Conservation (phyloP, 2,113 vertebrate species). For the Falco punctatus region DNA sequence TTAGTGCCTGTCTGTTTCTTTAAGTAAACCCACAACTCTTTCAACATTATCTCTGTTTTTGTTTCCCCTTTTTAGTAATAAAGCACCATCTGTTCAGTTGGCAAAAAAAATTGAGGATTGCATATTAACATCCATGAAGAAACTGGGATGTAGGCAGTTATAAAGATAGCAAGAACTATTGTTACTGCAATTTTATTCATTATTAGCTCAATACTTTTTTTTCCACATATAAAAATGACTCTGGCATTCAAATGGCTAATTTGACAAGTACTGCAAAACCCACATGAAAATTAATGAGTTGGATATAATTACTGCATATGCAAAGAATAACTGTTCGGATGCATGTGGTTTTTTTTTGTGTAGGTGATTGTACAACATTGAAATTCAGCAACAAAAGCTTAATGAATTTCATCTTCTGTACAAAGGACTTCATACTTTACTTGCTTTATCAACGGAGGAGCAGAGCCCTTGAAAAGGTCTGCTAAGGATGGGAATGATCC, state of each 20-base stretch:
- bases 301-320: neutral
- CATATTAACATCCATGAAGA: neutral
- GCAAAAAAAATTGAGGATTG: neutral
- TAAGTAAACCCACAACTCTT: neutral
- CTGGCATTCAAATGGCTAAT: slow-evolving; percentile 24
- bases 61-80: neutral
- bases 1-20: neutral
- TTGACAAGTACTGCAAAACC: slow-evolving; percentile 22
- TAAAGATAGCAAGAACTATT: slow-evolving; percentile 2
- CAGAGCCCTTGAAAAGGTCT: neutral
- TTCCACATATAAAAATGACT: neutral
- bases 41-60: neutral
- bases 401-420: neutral
- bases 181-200: slow-evolving; percentile 1
- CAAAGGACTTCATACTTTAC: neutral
- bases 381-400: neutral
- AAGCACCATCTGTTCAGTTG: neutral
- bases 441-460: neutral
- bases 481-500: neutral
- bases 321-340: neutral
- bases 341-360: neutral
- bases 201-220: neutral
- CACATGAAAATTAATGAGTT: slow-evolving; percentile 4
- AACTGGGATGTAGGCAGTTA: neutral
- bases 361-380: neutral